Evolutionary conservation across 2,888 invertebrate genomes (phyloP), one percentile per base, ranked within the genome.

Genomic region (Dilophus febrilis): DNA sequence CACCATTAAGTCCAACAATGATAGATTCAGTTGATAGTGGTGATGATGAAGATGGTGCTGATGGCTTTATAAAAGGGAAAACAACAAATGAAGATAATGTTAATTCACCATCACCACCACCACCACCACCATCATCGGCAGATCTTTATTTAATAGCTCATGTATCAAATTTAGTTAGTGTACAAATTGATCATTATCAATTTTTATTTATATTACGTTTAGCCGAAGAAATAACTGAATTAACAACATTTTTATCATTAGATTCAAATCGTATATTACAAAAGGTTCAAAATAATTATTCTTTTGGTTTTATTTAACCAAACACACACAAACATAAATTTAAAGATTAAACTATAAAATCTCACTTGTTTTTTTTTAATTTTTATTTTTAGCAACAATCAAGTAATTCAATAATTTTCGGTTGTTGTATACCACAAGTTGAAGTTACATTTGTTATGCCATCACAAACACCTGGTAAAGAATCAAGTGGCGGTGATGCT

Each of bases 171-270:
- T 67, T 91, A 53, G 77, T 91, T 38, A 86, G 86, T 47, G 67
- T 90, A 4, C 92, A 94, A 63, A 70, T 95, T 44, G 92, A 90
- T 66, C 92, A 92, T 61, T 90, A 85, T 62, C 92, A 94, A 65
- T 81, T 81, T 64, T 68, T 92, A 49, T 92, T 94, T 64, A 67
- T 94, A 39, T 63, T 91, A 59, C 68, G 92, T 39, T 68, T 90
- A 50, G 68, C 83, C 18, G 92, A 94, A 61, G 73, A 80, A 37
- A 60, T 87, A 27, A 71, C 81, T 0, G 87, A 87, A 60, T 66
- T 86, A 64, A 68, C 79, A 5, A 81, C 82, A 11, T 86, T 82
- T 64, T 61, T 88, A 30, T 72, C 79, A 3, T 68, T 84, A 43
- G 87, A 88, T 55, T 77, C 83, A 0, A 76, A 76, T 46, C 65